Percentiles rank a stretch among this genome's conserved stretches.
Evolutionary conservation across 2,797 vertebrate genomes (phyloP).

Genomic region (Sciurus carolinensis): DNA sequence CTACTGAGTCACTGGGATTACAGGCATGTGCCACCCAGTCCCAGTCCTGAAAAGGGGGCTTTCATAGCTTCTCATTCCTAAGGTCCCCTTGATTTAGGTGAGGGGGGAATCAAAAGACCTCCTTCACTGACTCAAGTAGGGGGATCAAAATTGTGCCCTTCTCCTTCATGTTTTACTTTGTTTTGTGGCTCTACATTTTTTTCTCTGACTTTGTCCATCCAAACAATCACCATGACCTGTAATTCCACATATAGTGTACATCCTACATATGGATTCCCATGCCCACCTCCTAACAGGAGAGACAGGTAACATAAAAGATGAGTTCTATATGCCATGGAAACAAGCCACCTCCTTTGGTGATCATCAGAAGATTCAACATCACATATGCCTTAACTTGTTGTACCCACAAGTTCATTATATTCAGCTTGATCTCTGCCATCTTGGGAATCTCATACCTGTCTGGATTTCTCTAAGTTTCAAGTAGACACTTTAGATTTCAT

Average conservation of each 20-base stretch:
- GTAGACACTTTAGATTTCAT: background rate
- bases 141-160: background rate
- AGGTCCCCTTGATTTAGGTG: background rate
- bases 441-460: background rate
- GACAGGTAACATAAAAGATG: background rate
- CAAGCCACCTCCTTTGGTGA: background rate
- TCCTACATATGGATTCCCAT: background rate
- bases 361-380: slow-evolving; percentile 5
- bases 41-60: background rate
- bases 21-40: no score
- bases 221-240: background rate
- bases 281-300: background rate
- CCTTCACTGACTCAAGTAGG: background rate
- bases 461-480: slow-evolving; percentile 11
- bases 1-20: no score
- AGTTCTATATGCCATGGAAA: background rate
- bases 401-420: background rate
- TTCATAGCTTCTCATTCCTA: background rate
- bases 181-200: background rate
- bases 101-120: background rate
- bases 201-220: background rate
- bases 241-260: background rate
- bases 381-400: slow-evolving; percentile 25
- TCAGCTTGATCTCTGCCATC: slow-evolving; percentile 37
- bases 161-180: background rate